Evolutionary conservation across 2,113 vertebrate genomes (phyloP).

Genomic region (Gobio gobio): DNA sequence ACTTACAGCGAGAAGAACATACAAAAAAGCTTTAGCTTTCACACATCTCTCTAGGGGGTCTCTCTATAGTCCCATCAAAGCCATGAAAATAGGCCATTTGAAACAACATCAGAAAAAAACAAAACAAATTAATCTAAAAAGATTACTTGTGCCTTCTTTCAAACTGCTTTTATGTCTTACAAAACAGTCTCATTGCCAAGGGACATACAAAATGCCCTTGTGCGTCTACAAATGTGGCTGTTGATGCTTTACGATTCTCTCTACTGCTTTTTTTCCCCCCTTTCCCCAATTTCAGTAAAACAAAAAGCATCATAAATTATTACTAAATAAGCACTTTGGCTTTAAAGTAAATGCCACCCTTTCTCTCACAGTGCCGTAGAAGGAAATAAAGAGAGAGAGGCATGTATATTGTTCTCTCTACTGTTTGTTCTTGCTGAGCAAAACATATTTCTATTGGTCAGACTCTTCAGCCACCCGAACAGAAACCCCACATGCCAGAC

Average conservation of each 20-base stretch:
- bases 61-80: background rate
- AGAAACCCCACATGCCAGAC: background rate
- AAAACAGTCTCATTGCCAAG: constrained; percentile 16
- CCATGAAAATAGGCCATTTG: constrained; percentile 22
- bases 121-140: background rate
- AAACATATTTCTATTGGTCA: background rate
- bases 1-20: background rate
- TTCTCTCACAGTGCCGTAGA: background rate
- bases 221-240: background rate
- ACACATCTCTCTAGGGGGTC: background rate
- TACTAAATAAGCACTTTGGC: constrained; percentile 31
- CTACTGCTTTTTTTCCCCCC: background rate
- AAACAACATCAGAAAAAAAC: background rate
- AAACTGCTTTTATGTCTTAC: constrained; percentile 3
- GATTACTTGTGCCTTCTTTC: background rate
- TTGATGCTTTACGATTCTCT: constrained; percentile 18
- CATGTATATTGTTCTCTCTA: background rate
- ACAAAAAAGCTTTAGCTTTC: background rate
- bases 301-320: constrained; percentile 32
- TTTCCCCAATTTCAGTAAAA: constrained; percentile 37
- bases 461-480: background rate
- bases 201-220: background rate
- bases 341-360: constrained; percentile 7
- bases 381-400: background rate
- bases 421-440: background rate